Base-by-base conservation (phyloP, 2,113 vertebrate species). In the Corynorhinus townsendii region DNA sequence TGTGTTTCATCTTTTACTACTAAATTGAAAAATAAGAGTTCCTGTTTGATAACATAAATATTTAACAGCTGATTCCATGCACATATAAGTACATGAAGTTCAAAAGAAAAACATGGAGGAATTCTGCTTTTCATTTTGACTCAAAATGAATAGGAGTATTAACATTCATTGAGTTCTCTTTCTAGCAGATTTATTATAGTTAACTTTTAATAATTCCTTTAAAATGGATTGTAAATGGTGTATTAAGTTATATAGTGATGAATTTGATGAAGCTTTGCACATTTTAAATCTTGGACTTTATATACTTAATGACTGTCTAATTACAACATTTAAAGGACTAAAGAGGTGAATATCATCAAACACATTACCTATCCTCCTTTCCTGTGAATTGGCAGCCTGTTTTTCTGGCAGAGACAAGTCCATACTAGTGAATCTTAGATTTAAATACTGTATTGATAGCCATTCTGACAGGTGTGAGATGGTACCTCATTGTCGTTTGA, bases 11-110 rank as follows among this genome's bases (percentile, higher is more conserved):
- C 76, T 93, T 92, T 94, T 69, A 81, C 71, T 91, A 43, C 45
- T 95, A 94, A 96, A 85, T 84, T 95, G 95, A 88, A 56, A 87
- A 83, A 89, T 76, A 97, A 62, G 56, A 97, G 94, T 90, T 97
- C 68, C 56, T 92, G 19, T 92, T 85, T 96, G 52, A 73, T 90
- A 75, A 85, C 69, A 76, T 85, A 91, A 94, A 40, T 93, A 71
- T 91, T 47, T 83, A 92, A 94, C 28, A 79, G 38, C 35, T 75
- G 71, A 87, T 85, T 94, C 35, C 10, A 59, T 90, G 15, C 47
- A 86, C 38, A 86, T 83, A 3, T 73, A 88, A 95, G 35, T 89
- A 45, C n/a, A 49, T 94, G 47, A 93, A 45, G 52, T 87, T 95
- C 77, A 92, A 54, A 92, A 76, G 72, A 93, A 93, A 89, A 89